Evolutionary conservation across 2,888 invertebrate genomes (phyloP), one percentile per base, ranked within the genome.

Genomic region (Drosophila koepferae): DNA sequence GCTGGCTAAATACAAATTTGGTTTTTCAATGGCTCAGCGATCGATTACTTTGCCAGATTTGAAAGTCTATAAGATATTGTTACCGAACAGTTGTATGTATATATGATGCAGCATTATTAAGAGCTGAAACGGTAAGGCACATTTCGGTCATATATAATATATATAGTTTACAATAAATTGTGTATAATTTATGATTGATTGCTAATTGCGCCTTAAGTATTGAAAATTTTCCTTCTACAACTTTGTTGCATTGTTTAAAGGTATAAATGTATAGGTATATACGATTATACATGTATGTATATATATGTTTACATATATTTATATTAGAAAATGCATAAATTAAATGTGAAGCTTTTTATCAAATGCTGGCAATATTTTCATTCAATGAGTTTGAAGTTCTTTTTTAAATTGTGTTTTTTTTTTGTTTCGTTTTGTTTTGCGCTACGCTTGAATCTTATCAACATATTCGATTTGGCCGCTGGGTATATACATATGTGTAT

Each of bases 171-270:
- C 23, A 67, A 48, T 56, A 49, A 74, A 51, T 58, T 60, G 56
- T 61, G 18, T 74, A 58, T 55, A 43, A 62, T 62, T 62, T 44
- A 74, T 69, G 70, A 71, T 78, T 89, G 89, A 77, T 83, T 89
- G 84, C 85, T 76, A 84, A 86, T 81, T 84, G 82, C 87, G 75
- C 75, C 72, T 73, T 23, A 64, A 65, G 69, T 65, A 55, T 55
- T 38, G 40, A 40, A 40, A 40, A 54, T 40, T 12, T 43, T 58
- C 16, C 1, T 34, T 34, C 58, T 67, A 63, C 51, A 82, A 67
- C 80, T 82, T 85, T 70, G 71, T 81, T 67, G 82, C 83, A 77
- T 74, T 68, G 48, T 68, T 56, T 38, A 31, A 20, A 61, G 63
- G 38, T 63, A 31, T 58, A 34, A 38, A 34, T 43, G 10, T 56